phyloP scores from a whole-genome alignment of 2,888 invertebrate species.

The Lepidonotus clava region DNA sequence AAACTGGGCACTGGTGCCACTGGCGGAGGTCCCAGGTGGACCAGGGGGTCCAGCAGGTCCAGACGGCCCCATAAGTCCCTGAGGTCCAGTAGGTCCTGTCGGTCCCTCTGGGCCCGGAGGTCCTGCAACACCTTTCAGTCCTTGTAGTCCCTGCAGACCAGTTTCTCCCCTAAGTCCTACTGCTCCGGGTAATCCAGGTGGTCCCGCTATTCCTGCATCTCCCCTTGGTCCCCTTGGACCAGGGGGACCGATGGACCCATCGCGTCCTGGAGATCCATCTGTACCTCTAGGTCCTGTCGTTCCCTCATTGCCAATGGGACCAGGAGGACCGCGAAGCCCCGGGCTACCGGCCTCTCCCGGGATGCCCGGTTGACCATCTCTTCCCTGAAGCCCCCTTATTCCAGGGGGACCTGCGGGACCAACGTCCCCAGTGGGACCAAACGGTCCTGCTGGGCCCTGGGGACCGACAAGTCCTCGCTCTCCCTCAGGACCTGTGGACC shows the following conservation, averaged over 20 bases:
- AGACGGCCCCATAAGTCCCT: neutral
- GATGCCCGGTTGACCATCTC: slow-evolving; percentile 43
- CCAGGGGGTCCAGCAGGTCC: slow-evolving; percentile 7
- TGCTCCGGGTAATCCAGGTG: slow-evolving; percentile 38
- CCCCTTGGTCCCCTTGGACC: slow-evolving; percentile 42
- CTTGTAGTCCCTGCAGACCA: neutral
- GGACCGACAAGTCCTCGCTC: neutral
- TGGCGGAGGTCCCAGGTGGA: slow-evolving; percentile 1
- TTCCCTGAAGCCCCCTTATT: slow-evolving; percentile 35
- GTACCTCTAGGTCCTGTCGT: slow-evolving; percentile 49
- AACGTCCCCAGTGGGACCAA: slow-evolving; percentile 21
- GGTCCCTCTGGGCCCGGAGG: neutral
- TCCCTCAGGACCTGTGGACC: neutral
- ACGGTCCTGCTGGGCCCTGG: neutral
- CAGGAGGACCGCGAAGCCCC: slow-evolving; percentile 44
- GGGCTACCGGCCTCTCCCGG: slow-evolving; percentile 53
- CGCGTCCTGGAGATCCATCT: slow-evolving; percentile 52
- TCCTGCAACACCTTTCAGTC: neutral
- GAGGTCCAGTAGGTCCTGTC: neutral
- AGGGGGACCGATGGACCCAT: slow-evolving; percentile 54
- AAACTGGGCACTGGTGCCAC: neutral
- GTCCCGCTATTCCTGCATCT: neutral
- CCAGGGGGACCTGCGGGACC: slow-evolving; percentile 44
- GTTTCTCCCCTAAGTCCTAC: neutral
- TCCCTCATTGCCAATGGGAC: slow-evolving; percentile 18